Conservation (phyloP, 2,888 invertebrate genomes). For the Diarsia mendica region DNA sequence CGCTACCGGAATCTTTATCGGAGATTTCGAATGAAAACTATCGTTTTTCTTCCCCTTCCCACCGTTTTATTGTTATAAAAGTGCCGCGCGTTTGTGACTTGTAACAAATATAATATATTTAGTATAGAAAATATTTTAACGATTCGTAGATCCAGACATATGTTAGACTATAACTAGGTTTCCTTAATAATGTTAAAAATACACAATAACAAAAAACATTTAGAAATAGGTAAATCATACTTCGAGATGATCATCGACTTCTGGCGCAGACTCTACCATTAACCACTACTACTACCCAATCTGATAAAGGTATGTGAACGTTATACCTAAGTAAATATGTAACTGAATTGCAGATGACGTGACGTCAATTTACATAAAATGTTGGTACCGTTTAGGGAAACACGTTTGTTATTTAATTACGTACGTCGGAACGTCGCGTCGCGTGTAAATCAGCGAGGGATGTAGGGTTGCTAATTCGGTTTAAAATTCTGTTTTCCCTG, state of each 20-base stretch:
- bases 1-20: conserved; percentile 3
- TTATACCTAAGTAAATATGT: conserved; percentile 65
- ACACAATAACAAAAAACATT: neutral
- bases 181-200: neutral
- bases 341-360: conserved; percentile 72
- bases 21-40: neutral
- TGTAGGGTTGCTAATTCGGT: conserved; percentile 69
- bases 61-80: neutral
- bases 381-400: conserved; percentile 67
- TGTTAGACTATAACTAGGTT: neutral
- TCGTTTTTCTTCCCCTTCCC: no score
- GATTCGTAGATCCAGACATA: neutral
- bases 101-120: neutral
- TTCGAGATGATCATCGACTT: neutral
- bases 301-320: conserved; percentile 69
- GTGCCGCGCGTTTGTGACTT: neutral
- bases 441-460: conserved; percentile 69
- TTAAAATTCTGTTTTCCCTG: conserved; percentile 62
- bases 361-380: conserved; percentile 76
- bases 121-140: neutral
- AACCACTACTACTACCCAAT: conserved; percentile 52
- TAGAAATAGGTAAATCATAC: neutral
- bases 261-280: neutral
- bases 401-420: conserved; percentile 76
- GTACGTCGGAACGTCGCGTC: conserved; percentile 64